Base-by-base conservation (phyloP, 2,797 vertebrate species). In the Sebastolobus alascanus region DNA sequence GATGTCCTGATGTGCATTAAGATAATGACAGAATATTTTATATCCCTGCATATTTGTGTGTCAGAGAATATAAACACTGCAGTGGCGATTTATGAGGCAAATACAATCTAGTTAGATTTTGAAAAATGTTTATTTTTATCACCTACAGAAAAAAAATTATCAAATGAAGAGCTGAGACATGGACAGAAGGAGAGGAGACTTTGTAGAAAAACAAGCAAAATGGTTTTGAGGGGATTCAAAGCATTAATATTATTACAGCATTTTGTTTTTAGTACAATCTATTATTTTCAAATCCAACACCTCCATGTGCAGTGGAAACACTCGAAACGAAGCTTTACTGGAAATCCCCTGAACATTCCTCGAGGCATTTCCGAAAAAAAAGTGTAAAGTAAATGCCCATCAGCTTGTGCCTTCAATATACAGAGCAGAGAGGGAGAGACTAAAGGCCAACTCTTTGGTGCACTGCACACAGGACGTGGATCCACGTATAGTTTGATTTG, bases 121-220 rank as follows among this genome's bases (percentile, higher is more conserved):
- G 90, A 91, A 94, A 94, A 92, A 93, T 85, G 79, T 96, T 96
- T 95, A 95, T 96, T 96, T 77, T 90, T 87, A 90, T 90, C 84
- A 83, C 89, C 83, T 91, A 93, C 85, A 93, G 89, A 90, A 93
- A 87, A 66, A 16, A 87, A 84, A 90, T 66, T 83, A 87, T 89
- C 82, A 82, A 92, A 89, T 86, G 58, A 85, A 75, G 73, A 67
- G 40, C 40, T 59, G 38, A 82, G 67, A 87, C 77, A 81, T 59
- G 59, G 61, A 84, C 56, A 86, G 25, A 65, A 22, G 14, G 40
- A 71, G 38, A 73, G 50, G 65, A 85, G 73, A 79, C 65, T 76
- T 75, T 71, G 74, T 91, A 89, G 80, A 91, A 89, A 93, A 92
- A 87, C 79, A 88, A 89, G 71, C 80, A 89, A 72, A 75, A 75